Evolutionary conservation across 2,888 invertebrate species (phyloP), one percentile per base, ranked within the genome.

Genomic region (Hyppa rectilinea): DNA sequence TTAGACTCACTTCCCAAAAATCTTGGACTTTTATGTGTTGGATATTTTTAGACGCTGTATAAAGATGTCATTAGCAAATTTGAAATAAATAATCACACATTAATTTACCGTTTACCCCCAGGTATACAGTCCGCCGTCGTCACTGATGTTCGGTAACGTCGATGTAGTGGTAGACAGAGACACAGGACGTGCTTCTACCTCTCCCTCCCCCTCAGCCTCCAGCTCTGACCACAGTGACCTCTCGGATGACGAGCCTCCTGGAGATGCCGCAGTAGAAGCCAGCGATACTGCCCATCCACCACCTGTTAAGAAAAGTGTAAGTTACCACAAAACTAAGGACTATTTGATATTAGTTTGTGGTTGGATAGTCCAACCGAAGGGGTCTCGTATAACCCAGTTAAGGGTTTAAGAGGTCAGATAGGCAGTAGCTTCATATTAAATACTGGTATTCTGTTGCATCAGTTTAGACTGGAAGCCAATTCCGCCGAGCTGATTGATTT

Each of bases 121-220:
- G 90, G 98, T 99, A 17, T 99, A 99, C 95, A 97, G 98, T 89
- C 99, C 99, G 2, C 99, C 99, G 0, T 98, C 98, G 56, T 97
- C 97, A 10, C 96, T 99, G 38, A 98, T 98, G 93, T 98, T 98
- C 87, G 99, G 99, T 77, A 98, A 98, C 0, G 98, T 97, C 53
- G 97, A 96, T 90, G 94, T 94, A 81, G 50, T 76, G 62, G 95
- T 94, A 14, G 83, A 65, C 1, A 85, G 78, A 49, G 84, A 75
- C 43, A 82, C 75, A 92, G 96, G 90, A 0, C 87, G 87, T 88
- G 97, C 88, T 47, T 97, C 97, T 0, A 97, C 97, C 43, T 98
- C 98, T 0, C 97, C 98, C 0, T 97, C 97, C 6, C 97, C 98
- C 0, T 97, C 97, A 0, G 97, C 97, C 0, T 98, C 98, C 43